Evolutionary conservation across 2,113 vertebrate species (phyloP).

Genomic region (Taurulus bubalis): DNA sequence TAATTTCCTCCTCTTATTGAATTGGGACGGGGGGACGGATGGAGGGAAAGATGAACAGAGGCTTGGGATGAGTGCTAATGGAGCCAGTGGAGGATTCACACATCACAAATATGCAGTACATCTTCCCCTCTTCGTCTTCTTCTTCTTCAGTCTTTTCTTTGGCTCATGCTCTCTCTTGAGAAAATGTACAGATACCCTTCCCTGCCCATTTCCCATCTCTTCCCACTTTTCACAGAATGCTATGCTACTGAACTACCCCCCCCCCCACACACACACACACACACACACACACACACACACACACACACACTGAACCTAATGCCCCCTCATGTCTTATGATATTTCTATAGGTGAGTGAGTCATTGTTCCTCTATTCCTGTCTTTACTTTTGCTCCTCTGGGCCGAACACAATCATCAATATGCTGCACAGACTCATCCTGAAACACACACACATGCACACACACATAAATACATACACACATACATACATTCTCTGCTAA

Average conservation of each 20-base stretch:
- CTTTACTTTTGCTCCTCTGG: constrained; percentile 54
- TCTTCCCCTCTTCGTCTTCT: constrained; percentile 23
- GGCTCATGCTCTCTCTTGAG: constrained; percentile 8
- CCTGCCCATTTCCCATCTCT: neutral
- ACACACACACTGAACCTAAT: constrained; percentile 30
- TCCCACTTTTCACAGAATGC: constrained; percentile 25
- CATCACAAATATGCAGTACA: constrained; percentile 44
- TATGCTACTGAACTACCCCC: constrained; percentile 27
- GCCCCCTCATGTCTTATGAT: constrained; percentile 52
- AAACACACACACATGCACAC: constrained; percentile 18
- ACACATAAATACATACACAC: constrained; percentile 20
- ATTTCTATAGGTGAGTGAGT: constrained; percentile 72
- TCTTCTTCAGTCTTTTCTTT: neutral
- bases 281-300: constrained; percentile 36
- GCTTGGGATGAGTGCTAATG: constrained; percentile 74
- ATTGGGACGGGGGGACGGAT: constrained; percentile 77
- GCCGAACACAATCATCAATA: constrained; percentile 52
- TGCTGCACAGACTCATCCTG: constrained; percentile 2
- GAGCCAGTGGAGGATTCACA: constrained; percentile 52
- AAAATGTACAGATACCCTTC: neutral
- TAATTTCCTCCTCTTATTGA: constrained; percentile 87
- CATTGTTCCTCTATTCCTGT: constrained; percentile 64
- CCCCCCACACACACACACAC: constrained; percentile 28
- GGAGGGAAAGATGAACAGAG: constrained; percentile 64
- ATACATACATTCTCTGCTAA: constrained; percentile 7